A percentile compares a stretch with the other conserved stretches of the same genome.
Conservation (phyloP, 2,797 vertebrate genomes). For the Anguilla anguilla region DNA sequence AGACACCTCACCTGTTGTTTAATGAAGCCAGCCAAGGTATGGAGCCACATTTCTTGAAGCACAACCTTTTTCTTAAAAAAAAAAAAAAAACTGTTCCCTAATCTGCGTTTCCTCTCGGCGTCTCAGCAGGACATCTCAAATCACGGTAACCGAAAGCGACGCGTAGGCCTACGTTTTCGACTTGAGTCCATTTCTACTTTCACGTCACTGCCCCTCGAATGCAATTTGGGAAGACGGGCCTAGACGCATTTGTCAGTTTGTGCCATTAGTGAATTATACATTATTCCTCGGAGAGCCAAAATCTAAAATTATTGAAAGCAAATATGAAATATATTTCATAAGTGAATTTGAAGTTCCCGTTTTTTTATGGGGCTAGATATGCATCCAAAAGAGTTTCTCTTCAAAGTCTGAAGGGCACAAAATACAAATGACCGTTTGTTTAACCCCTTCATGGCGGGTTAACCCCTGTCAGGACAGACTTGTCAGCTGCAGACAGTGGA, state of each 20-base stretch:
- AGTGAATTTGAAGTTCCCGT: conserved; percentile 35
- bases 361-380: conserved; percentile 19
- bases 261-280: conserved; percentile 24
- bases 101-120: conserved; percentile 54
- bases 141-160: conserved; percentile 64
- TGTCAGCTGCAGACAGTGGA: conserved; percentile 63
- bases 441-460: conserved; percentile 72
- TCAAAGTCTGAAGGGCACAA: conserved; percentile 38
- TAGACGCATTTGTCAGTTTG: conserved; percentile 53
- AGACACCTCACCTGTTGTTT: neutral
- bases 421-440: conserved; percentile 64
- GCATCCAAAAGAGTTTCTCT: conserved; percentile 8
- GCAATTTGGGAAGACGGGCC: conserved; percentile 49
- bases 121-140: conserved; percentile 55
- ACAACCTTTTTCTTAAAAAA: conserved; percentile 14
- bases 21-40: neutral
- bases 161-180: conserved; percentile 55
- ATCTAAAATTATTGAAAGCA: neutral
- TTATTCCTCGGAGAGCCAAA: neutral
- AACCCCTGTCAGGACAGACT: conserved; percentile 69
- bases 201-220: conserved; percentile 57
- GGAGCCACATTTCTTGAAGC: neutral
- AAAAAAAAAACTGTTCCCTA: conserved; percentile 39
- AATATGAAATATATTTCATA: conserved; percentile 8
- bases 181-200: conserved; percentile 65